Percentiles rank a stretch among this genome's conserved stretches.
These are phyloP conservation scores for Brotula barbata DNA, from an alignment of 2,797 vertebrate species.

Conservation along the genomic window DNA sequence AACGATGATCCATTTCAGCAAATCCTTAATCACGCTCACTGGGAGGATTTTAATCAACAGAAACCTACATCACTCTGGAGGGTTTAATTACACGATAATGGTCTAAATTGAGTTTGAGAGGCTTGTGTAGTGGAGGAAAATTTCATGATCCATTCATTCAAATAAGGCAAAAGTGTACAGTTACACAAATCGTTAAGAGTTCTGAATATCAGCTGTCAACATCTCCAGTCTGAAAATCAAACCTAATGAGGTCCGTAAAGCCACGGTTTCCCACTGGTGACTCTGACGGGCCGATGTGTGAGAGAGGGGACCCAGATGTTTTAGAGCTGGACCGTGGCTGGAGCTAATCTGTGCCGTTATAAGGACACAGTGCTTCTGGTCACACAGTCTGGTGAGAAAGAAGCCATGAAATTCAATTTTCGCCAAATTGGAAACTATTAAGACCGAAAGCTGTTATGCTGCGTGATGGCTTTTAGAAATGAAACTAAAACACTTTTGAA, in stretches of 20 bases:
- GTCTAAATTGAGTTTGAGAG: too few species aligned
- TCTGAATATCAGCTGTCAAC: neutral
- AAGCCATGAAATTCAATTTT: conserved; percentile 56
- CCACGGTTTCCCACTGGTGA: conserved; percentile 1
- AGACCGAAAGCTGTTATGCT: conserved; percentile 33
- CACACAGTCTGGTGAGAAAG: conserved; percentile 30
- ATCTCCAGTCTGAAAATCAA: neutral
- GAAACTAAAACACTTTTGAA: conserved; percentile 42
- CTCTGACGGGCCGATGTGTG: conserved; percentile 27
- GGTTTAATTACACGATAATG: too few species aligned
- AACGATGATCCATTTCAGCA: too few species aligned
- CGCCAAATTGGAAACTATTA: conserved; percentile 49
- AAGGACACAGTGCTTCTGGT: conserved; percentile 31
- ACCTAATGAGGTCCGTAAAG: neutral
- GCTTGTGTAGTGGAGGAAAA: too few species aligned
- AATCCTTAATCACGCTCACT: too few species aligned
- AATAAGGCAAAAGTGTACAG: neutral
- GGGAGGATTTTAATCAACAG: neutral
- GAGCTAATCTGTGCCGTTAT: conserved; percentile 43
- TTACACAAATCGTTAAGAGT: neutral
- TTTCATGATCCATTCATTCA: too few species aligned
- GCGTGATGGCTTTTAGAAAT: conserved; percentile 22
- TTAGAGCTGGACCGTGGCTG: conserved; percentile 27
- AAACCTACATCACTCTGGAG: too few species aligned
- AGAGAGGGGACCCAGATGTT: conserved; percentile 43